Evolutionary conservation across 1,140 invertebrate species (phyloP).

Genomic region (Campodea augens): DNA sequence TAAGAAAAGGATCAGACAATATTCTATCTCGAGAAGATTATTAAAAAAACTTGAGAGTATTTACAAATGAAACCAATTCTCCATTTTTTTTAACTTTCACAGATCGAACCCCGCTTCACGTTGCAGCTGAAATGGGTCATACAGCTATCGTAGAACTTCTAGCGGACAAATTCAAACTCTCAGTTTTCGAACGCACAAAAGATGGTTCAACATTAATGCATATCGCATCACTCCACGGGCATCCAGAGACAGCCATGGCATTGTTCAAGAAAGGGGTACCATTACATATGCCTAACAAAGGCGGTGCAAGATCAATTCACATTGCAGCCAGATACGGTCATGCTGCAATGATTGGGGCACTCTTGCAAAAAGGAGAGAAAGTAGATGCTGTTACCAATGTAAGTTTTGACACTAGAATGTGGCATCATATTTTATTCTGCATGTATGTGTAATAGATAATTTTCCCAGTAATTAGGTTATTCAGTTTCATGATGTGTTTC

Average conservation of each 20-base stretch:
- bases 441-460: not conserved
- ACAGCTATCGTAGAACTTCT: constrained; percentile 86
- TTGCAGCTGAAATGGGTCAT: constrained; percentile 92
- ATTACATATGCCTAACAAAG: constrained; percentile 97
- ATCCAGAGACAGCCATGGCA: constrained; percentile 95
- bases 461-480: no score
- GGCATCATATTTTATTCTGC: not conserved
- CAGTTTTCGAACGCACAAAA: constrained; percentile 80
- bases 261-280: constrained; percentile 98
- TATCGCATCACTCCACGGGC: constrained; percentile 86
- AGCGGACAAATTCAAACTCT: constrained; percentile 94
- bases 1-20: no score
- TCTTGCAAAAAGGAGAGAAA: constrained; percentile 86
- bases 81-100: constrained; percentile 6
- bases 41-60: no score
- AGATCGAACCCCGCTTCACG: constrained; percentile 90
- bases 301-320: constrained; percentile 77
- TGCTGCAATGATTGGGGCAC: constrained; percentile 88
- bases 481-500: no score
- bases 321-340: constrained; percentile 84
- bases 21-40: no score
- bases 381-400: constrained; percentile 89
- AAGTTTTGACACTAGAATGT: constrained; percentile 22
- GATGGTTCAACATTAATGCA: constrained; percentile 98
- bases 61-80: no score